Evolutionary conservation across 2,113 vertebrate genomes (phyloP).

Genomic region (Kryptolebias marmoratus): DNA sequence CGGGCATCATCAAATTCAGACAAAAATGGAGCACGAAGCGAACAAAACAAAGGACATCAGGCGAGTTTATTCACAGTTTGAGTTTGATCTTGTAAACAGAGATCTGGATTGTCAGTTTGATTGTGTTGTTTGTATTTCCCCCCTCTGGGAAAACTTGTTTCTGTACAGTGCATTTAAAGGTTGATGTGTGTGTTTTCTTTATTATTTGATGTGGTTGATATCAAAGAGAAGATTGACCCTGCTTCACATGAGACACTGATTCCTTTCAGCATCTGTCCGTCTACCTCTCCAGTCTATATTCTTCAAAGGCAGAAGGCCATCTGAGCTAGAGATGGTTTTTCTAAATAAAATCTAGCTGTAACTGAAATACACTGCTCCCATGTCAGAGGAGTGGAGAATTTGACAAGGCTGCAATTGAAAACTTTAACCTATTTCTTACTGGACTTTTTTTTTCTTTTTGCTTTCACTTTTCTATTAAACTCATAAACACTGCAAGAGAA

Average conservation of each 20-base stretch:
- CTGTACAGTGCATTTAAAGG: slow-evolving; percentile 16
- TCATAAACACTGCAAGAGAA: background rate
- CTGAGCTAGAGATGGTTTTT: slow-evolving; percentile 23
- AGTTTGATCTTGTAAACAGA: slow-evolving; percentile 47
- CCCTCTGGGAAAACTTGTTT: slow-evolving; percentile 4
- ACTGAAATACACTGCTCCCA: slow-evolving; percentile 15
- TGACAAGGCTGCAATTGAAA: slow-evolving; percentile 7
- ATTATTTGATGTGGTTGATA: slow-evolving; percentile 54
- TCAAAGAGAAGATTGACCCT: slow-evolving; percentile 63
- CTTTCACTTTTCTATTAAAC: slow-evolving; percentile 25
- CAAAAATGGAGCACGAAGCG: slow-evolving; percentile 12
- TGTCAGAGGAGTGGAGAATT: slow-evolving; percentile 17
- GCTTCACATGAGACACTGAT: slow-evolving; percentile 35
- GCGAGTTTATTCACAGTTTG: slow-evolving; percentile 44
- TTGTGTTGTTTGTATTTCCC: slow-evolving; percentile 47
- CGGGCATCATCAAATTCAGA: slow-evolving; percentile 38
- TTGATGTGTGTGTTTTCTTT: slow-evolving; percentile 36
- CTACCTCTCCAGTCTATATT: slow-evolving; percentile 45
- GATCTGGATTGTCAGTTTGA: slow-evolving; percentile 36
- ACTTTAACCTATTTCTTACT: background rate
- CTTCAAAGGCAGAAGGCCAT: slow-evolving; percentile 57
- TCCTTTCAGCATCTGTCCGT: slow-evolving; percentile 51
- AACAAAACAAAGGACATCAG: slow-evolving; percentile 42
- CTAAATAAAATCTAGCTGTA: slow-evolving; percentile 38
- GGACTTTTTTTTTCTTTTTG: slow-evolving; percentile 19